Percentiles rank a stretch among this genome's conserved stretches.
Conservation (phyloP, 2,888 invertebrate species). For the Eurytoma californica region DNA sequence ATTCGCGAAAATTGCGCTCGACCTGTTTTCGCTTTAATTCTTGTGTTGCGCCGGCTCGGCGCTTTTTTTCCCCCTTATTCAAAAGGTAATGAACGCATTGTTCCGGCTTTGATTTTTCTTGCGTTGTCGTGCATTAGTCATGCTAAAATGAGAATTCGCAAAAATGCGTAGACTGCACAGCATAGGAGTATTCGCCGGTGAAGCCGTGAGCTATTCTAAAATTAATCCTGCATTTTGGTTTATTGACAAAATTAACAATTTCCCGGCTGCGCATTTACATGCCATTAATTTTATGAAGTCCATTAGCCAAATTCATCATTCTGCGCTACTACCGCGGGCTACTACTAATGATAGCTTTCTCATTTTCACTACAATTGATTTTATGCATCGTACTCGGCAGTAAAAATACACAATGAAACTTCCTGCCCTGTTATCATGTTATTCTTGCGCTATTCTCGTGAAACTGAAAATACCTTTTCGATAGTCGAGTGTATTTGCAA, state of each 20-base stretch:
- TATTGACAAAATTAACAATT: conserved; percentile 15
- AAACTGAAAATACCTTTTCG: background rate
- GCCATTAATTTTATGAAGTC: conserved; percentile 25
- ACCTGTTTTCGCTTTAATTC: conserved; percentile 4
- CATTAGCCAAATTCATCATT: conserved; percentile 26
- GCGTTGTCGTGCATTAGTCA: background rate
- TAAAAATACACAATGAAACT: background rate
- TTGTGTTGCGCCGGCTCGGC: background rate
- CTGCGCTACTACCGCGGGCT: background rate
- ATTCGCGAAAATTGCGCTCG: background rate
- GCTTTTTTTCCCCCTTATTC: background rate
- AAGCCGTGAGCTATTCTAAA: background rate
- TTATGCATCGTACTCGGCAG: background rate
- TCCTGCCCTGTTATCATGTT: background rate
- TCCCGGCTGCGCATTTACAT: conserved; percentile 9
- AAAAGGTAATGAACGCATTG: too few relatives aligned
- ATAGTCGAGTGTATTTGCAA: too few relatives aligned
- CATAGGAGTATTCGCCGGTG: too few relatives aligned
- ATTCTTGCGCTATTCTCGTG: background rate
- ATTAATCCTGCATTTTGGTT: background rate
- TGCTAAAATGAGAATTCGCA: background rate
- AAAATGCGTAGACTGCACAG: background rate
- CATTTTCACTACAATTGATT: conserved; percentile 1
- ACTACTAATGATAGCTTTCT: background rate
- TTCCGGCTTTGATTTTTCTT: background rate